Evolutionary conservation across 2,888 invertebrate species (phyloP).

Genomic region (Stomorhina lunata): DNA sequence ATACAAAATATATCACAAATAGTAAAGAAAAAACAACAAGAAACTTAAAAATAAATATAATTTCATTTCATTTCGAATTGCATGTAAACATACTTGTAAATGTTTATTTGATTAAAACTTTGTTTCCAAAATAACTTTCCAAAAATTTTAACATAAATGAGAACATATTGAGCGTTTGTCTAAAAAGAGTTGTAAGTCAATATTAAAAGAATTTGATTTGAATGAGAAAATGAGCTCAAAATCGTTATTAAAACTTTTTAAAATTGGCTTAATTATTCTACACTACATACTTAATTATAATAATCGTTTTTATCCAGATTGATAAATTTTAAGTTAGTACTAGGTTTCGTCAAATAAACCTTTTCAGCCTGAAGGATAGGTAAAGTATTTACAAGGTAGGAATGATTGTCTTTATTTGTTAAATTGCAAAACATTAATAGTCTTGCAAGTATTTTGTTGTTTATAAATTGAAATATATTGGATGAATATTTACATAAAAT

Average conservation of each 20-base stretch:
- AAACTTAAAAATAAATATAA: constrained; percentile 16
- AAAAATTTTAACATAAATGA: constrained; percentile 33
- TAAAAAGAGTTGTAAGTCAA: too few species aligned
- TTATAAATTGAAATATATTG: not conserved
- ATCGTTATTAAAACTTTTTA: too few species aligned
- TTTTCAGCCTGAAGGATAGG: too few species aligned
- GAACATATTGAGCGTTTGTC: not conserved
- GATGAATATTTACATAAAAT: too few species aligned
- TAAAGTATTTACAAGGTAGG: too few species aligned
- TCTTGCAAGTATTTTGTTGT: not conserved
- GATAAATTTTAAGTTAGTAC: too few species aligned
- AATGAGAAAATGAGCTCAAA: too few species aligned
- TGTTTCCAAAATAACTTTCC: constrained; percentile 27
- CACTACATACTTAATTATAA: too few species aligned
- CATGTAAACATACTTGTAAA: constrained; percentile 59
- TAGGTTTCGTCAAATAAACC: too few species aligned
- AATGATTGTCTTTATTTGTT: not conserved
- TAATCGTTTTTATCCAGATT: too few species aligned
- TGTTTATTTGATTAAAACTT: constrained; percentile 62
- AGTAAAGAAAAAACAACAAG: not conserved
- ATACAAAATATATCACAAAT: constrained; percentile 1
- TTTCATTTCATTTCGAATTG: constrained; percentile 49
- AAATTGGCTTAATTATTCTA: too few species aligned
- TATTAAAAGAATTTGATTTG: too few species aligned
- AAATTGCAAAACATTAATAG: not conserved